Conservation (phyloP, 2,113 vertebrate species). For the Merops nubicus region DNA sequence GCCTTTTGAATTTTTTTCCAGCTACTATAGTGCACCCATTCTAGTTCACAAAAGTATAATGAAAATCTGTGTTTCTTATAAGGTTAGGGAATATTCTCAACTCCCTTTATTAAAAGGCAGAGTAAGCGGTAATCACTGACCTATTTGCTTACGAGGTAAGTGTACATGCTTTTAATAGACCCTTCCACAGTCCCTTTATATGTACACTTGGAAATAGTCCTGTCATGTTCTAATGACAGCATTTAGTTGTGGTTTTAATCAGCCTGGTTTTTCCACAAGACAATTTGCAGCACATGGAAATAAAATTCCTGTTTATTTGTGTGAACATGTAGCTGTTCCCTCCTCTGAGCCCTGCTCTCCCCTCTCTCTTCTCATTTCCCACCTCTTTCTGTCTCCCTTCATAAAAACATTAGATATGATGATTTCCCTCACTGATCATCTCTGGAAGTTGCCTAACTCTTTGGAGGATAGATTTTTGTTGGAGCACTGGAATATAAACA, state of each 20-base stretch:
- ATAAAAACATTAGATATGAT: background rate
- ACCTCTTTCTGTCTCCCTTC: background rate
- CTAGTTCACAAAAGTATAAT: conserved; percentile 24
- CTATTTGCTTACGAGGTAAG: conserved; percentile 3
- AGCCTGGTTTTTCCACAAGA: background rate
- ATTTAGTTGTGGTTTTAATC: background rate
- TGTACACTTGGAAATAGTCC: background rate
- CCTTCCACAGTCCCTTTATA: background rate
- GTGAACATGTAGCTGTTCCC: background rate
- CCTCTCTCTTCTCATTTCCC: background rate
- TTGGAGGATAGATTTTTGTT: background rate
- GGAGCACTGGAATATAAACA: background rate
- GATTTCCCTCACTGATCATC: background rate
- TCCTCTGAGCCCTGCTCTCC: background rate
- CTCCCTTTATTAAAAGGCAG: conserved; percentile 53
- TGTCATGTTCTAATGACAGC: background rate
- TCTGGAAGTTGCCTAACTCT: background rate
- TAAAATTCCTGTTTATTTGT: background rate
- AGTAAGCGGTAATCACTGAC: background rate
- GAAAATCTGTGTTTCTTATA: conserved; percentile 25
- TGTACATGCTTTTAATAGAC: background rate
- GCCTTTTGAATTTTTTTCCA: background rate
- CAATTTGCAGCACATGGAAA: background rate
- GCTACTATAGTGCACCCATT: background rate
- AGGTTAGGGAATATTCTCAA: conserved; percentile 46